Conservation (phyloP, 1,140 invertebrate species). For the Nasonia longicornis region DNA sequence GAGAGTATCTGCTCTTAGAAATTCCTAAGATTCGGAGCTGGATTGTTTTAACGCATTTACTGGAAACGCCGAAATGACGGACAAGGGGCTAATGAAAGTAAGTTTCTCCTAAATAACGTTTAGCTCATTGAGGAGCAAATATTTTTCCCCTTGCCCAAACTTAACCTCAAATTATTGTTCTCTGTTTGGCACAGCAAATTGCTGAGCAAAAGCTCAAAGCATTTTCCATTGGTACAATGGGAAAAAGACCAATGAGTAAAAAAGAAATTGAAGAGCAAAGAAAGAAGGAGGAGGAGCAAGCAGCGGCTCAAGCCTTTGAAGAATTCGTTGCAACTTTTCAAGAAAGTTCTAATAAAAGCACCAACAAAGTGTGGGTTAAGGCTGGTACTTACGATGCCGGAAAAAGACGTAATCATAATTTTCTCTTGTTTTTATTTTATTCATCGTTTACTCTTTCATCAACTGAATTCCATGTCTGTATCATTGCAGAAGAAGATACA, state of each 20-base stretch:
- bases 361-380: slow-evolving; percentile 95
- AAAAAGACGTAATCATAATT: slow-evolving; percentile 79
- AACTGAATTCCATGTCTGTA: slow-evolving; percentile 25
- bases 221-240: slow-evolving; percentile 87
- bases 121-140: background rate
- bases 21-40: background rate
- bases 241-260: slow-evolving; percentile 83
- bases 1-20: background rate
- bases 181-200: slow-evolving; percentile 70
- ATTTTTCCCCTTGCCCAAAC: background rate
- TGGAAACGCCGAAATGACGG: slow-evolving; percentile 57
- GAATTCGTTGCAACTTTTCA: slow-evolving; percentile 98
- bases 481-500: slow-evolving; percentile 82
- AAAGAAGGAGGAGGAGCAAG: slow-evolving; percentile 91
- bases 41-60: background rate
- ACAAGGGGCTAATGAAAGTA: slow-evolving; percentile 68
- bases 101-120: slow-evolving; percentile 31
- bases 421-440: slow-evolving; percentile 6
- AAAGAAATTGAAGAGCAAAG: slow-evolving; percentile 88
- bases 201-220: slow-evolving; percentile 84
- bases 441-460: slow-evolving; percentile 12
- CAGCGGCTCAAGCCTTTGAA: slow-evolving; percentile 89
- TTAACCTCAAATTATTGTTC: slow-evolving; percentile 35
- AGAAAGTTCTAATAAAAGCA: slow-evolving; percentile 82
- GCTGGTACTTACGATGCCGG: slow-evolving; percentile 96